These are phyloP conservation scores for Muschampia plurimacula DNA, from an alignment of 2,888 invertebrate species.

Conservation along the genomic window DNA sequence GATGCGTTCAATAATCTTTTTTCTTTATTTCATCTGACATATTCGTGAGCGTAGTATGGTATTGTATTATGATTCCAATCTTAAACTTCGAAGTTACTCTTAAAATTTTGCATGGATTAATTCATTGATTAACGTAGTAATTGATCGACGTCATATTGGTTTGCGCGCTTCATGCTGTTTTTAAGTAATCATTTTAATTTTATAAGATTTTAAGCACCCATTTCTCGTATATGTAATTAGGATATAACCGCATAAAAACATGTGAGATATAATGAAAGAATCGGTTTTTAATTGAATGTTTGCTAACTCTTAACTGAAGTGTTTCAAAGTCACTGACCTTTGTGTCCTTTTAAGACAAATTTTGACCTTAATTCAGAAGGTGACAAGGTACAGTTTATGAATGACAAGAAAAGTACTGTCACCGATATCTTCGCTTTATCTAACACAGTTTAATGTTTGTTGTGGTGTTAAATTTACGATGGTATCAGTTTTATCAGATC, in stretches of 20 bases:
- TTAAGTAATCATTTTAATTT: no score
- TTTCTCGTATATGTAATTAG: neutral
- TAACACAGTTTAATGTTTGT: slow-evolving; percentile 43
- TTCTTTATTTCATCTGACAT: neutral
- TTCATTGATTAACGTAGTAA: neutral
- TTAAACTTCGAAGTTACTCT: no score
- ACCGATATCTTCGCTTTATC: slow-evolving; percentile 18
- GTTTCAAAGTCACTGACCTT: slow-evolving; percentile 51
- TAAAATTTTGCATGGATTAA: no score
- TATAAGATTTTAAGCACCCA: neutral
- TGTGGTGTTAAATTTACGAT: slow-evolving; percentile 46
- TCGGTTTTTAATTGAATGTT: neutral
- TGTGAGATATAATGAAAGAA: neutral
- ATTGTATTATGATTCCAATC: neutral
- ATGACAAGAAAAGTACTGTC: neutral
- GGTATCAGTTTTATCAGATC: slow-evolving; percentile 47
- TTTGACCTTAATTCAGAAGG: neutral
- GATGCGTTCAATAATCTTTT: slow-evolving; percentile 7
- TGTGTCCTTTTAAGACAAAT: slow-evolving; percentile 43
- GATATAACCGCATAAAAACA: neutral
- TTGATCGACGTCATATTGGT: neutral
- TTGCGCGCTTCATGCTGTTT: no score
- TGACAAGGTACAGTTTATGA: neutral
- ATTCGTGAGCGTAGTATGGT: neutral
- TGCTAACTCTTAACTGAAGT: slow-evolving; percentile 21